phyloP scores from a whole-genome alignment of 2,888 invertebrate species.

The Frankliniella intonsa region DNA sequence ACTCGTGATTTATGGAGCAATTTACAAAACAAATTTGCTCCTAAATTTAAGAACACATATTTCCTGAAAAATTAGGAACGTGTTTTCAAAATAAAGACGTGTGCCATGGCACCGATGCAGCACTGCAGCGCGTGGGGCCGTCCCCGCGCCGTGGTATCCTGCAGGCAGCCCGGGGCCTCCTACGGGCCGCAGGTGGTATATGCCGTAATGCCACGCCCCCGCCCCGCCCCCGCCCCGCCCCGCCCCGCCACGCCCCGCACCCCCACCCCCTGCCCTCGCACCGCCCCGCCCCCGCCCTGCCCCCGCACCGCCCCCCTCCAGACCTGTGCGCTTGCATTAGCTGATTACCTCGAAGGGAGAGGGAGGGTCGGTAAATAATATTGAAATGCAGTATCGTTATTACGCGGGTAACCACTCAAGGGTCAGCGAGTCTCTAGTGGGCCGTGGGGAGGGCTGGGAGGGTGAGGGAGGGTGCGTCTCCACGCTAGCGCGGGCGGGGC shows the following conservation, averaged over 20 bases:
- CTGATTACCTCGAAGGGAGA: constrained; percentile 8
- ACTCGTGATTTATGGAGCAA: too few relatives aligned
- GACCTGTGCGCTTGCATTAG: neutral
- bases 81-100: too few relatives aligned
- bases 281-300: neutral
- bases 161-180: too few relatives aligned
- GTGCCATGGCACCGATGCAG: too few relatives aligned
- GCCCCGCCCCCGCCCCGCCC: neutral
- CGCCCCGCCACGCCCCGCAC: neutral
- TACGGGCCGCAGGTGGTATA: too few relatives aligned
- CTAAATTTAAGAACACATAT: too few relatives aligned
- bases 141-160: too few relatives aligned
- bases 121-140: too few relatives aligned
- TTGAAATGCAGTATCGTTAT: neutral
- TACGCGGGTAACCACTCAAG: too few relatives aligned
- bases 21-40: too few relatives aligned
- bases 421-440: neutral
- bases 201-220: neutral
- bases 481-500: neutral
- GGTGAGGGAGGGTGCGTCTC: neutral
- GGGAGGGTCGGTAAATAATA: constrained; percentile 17
- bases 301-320: neutral
- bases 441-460: neutral
- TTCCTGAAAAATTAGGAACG: too few relatives aligned
- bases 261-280: neutral